A percentile compares a stretch with the other conserved stretches of the same genome.
Conservation (phyloP, 2,797 vertebrate genomes). For the Sciaenops ocellatus region DNA sequence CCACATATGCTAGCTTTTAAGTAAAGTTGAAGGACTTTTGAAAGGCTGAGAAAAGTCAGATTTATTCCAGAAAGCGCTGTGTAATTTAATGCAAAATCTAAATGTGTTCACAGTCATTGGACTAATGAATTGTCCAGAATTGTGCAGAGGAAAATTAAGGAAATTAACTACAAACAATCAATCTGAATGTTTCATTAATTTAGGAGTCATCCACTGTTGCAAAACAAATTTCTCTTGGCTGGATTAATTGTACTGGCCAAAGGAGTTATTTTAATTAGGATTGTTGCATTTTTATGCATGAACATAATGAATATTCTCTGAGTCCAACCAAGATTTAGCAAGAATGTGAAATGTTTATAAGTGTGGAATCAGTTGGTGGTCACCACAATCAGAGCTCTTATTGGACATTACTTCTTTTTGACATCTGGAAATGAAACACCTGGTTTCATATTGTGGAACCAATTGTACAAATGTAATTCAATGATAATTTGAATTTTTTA, state of each 20-base stretch:
- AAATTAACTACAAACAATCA: conserved; percentile 25
- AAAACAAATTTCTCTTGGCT: conserved; percentile 9
- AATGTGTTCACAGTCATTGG: background rate
- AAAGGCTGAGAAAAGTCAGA: background rate
- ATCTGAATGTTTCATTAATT: conserved; percentile 24
- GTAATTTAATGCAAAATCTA: conserved; percentile 8
- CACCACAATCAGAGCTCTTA: background rate
- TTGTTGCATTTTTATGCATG: background rate
- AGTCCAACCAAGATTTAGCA: background rate
- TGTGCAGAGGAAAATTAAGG: conserved; percentile 6
- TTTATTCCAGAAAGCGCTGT: background rate
- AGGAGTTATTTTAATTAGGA: conserved; percentile 13
- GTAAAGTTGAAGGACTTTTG: background rate
- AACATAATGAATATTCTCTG: conserved; percentile 3
- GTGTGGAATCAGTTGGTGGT: background rate
- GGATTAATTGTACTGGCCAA: conserved; percentile 10
- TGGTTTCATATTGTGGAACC: background rate
- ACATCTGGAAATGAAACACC: background rate
- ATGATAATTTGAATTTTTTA: background rate
- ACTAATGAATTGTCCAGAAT: background rate
- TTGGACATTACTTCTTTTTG: background rate
- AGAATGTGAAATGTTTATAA: background rate
- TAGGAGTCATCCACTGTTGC: conserved; percentile 7
- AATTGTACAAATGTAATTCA: background rate
- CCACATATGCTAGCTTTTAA: background rate